These are phyloP conservation scores for Rachycentron canadum DNA, from an alignment of 2,797 vertebrate species.

Conservation along the genomic window DNA sequence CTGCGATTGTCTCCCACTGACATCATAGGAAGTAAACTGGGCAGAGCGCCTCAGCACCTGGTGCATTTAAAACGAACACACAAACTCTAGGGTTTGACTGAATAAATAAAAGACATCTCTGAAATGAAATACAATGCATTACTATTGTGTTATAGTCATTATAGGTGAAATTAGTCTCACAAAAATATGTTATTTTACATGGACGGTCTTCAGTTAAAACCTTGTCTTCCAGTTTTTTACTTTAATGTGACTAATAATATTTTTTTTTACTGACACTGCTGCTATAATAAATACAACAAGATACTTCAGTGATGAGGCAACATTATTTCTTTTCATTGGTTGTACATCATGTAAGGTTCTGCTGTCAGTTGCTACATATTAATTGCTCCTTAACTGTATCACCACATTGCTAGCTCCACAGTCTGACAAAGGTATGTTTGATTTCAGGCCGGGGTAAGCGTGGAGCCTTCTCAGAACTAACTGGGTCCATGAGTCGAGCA, in stretches of 20 bases:
- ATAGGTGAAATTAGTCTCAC: background rate
- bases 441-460: conserved; percentile 90
- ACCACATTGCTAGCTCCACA: background rate
- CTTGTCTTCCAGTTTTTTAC: background rate
- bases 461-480: conserved; percentile 93
- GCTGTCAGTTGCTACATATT: background rate
- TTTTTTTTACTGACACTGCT: background rate
- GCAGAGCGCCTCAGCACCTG: conserved; percentile 62
- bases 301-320: background rate
- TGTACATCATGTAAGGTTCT: background rate
- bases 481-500: conserved; percentile 94
- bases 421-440: conserved; percentile 47
- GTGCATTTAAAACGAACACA: conserved; percentile 17
- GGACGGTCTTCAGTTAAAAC: background rate
- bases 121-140: conserved; percentile 1
- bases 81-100: conserved; percentile 7
- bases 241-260: background rate
- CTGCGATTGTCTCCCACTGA: conserved; percentile 84
- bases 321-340: background rate
- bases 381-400: background rate
- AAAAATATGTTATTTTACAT: background rate
- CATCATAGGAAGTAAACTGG: conserved; percentile 75
- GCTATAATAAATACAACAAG: background rate
- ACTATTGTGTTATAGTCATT: background rate
- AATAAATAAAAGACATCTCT: conserved; percentile 24